phyloP scores from a whole-genome alignment of 2,113 vertebrate genomes.

The Athene noctua region DNA sequence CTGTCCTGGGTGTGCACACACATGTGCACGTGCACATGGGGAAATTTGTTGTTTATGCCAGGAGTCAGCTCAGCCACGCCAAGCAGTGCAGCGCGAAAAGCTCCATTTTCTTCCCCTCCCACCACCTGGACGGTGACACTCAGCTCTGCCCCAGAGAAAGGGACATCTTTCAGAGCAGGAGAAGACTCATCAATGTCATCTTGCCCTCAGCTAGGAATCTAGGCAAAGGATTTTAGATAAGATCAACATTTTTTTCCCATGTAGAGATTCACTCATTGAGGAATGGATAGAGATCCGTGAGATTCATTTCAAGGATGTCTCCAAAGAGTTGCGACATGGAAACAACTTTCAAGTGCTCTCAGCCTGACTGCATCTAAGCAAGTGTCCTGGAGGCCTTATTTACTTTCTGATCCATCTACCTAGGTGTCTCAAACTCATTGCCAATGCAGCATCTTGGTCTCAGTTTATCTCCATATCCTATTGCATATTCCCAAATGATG shows the following conservation, averaged over 20 bases:
- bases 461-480: not conserved
- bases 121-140: rapidly evolving
- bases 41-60: not conserved
- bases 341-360: not conserved
- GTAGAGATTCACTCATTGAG: rapidly evolving
- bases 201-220: not conserved
- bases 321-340: not conserved
- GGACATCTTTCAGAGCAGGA: not conserved
- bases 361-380: not conserved
- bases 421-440: not conserved
- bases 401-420: not conserved
- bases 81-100: not conserved
- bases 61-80: not conserved
- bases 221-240: not conserved
- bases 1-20: rapidly evolving
- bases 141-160: not conserved
- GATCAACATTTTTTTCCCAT: not conserved
- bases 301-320: not conserved
- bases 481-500: conserved; percentile 21
- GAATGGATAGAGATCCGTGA: not conserved
- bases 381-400: not conserved
- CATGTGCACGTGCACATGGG: not conserved
- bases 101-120: not conserved
- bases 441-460: not conserved
- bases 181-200: not conserved